Base-by-base conservation (phyloP, 2,888 invertebrate genomes). In the Drosophila mettleri region DNA sequence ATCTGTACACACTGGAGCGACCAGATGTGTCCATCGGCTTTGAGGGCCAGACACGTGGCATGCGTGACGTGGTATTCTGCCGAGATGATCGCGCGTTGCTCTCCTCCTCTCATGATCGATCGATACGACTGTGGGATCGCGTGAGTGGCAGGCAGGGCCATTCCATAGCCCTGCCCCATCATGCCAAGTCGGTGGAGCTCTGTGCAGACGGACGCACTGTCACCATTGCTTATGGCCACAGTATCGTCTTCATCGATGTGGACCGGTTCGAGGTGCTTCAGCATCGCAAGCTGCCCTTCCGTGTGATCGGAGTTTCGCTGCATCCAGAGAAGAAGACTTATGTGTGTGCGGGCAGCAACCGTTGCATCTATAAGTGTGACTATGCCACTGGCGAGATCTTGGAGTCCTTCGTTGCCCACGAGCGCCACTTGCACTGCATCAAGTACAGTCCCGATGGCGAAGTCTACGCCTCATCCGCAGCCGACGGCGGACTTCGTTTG, bases 341-440 rank as follows among this genome's bases (percentile, higher is more conserved):
- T 92, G 98, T 98, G 2, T 97, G 97, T 89, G 98, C 97, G 29
- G 98, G 98, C 0, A 97, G 97, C 89, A 97, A 98, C 91, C 95
- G 97, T 79, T 97, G 96, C 92, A 96, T 98, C 93, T 98, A 98
- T 93, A 98, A 98, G 93, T 98, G 95, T 91, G 97, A 98, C 91
- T 98, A 96, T 90, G 94, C 94, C 68, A 96, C 96, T 16, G 98
- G 98, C 65, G 94, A 94, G 55, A 97, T 98, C 46, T 92, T 92
- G 97, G 98, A 98, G 93, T 97, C 96, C 8, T 98, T 97, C 93
- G 97, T 97, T 91, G 98, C 98, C 0, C 98, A 98, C 93, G 98
- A 98, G 93, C 98, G 98, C 0, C 97, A 98, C 2, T 95, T 98
- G 9, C 98, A 98, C 92, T 96, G 97, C 92, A 96, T 98, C 24